Evolutionary conservation across 2,113 vertebrate species (phyloP), one percentile per base, ranked within the genome.

Genomic region (Corythaeola cristata): DNA sequence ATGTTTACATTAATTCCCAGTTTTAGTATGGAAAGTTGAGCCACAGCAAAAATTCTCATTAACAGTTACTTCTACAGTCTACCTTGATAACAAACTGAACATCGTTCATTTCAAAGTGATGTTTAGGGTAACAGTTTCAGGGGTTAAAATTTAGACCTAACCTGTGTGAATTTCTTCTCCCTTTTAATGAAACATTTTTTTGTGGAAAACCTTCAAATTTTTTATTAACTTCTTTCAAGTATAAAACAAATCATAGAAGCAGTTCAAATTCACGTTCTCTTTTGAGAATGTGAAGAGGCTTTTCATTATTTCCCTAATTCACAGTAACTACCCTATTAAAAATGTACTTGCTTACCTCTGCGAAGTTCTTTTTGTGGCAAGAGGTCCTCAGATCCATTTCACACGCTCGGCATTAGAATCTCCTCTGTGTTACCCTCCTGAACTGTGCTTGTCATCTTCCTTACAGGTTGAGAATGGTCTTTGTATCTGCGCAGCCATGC

Each of bases 401-500:
- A 22, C 60, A 9, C 0, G 2, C 73, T 71, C 81, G 66, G 45
- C 50, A 13, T 49, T 55, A 49, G 74, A 35, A 60, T 80, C 55
- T 39, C 39, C 45, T 68, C 75, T 44, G 18, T 59, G 30, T 52
- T 71, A 20, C n/a, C 55, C 21, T 49, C 74, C 71, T 87, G 53
- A 95, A 62, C 67, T 13, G 1, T 47, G 60, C 53, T 47, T 84
- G 33, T 59, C 22, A 72, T 63, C 80, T 93, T 73, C 88, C 71
- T 63, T 85, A 13, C 98, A 99, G 99, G 99, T 99, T 30, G 99
- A 99, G 96, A 99, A 98, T 4, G 98, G 98, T n/a, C 98, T 99
- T 6, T 99, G 99, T 96, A 99, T 99, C 96, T 99, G 99, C 67
- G 99, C 99, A 15, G 99, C 99, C 22, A 99, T 99, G 99, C 99